phyloP scores from a whole-genome alignment of 64 coral and sea anemone genomes.

The Orbicella faveolata region DNA sequence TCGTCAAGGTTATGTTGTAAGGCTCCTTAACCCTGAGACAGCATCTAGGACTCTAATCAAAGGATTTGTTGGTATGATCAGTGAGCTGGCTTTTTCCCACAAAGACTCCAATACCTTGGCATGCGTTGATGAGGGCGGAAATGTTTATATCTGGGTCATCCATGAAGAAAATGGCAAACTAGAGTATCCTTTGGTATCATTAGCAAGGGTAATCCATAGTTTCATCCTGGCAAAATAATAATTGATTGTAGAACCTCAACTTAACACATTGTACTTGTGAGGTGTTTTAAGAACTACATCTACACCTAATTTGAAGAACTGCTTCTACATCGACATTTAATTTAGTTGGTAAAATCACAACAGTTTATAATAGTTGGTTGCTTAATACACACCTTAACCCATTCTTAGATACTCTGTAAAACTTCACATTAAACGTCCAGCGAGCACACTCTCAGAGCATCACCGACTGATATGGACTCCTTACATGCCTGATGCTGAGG shows the following conservation, averaged over 20 bases:
- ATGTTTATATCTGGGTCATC: constrained; percentile 86
- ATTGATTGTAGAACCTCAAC: no score
- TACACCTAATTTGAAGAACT: no score
- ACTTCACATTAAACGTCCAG: constrained; percentile 71
- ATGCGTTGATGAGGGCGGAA: constrained; percentile 93
- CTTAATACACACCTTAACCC: not conserved
- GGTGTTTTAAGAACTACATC: no score
- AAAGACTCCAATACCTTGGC: constrained; percentile 81
- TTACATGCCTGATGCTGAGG: constrained; percentile 72
- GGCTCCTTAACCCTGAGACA: constrained; percentile 82
- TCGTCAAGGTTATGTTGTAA: constrained; percentile 75
- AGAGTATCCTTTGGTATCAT: constrained; percentile 66
- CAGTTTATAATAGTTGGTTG: not conserved
- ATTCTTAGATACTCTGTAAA: constrained; percentile 73
- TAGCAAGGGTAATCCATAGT: not conserved
- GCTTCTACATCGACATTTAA: no score
- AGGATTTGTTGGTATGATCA: constrained; percentile 82
- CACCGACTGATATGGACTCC: constrained; percentile 90
- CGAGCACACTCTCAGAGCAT: constrained; percentile 46
- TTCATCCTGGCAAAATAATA: not conserved
- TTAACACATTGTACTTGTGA: not conserved
- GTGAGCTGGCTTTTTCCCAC: constrained; percentile 89
- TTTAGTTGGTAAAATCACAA: no score
- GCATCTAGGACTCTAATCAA: constrained; percentile 84
- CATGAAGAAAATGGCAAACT: constrained; percentile 77